Evolutionary conservation across 2,797 vertebrate genomes (phyloP), one percentile per base, ranked within the genome.

Genomic region (Sarcoramphus papa): DNA sequence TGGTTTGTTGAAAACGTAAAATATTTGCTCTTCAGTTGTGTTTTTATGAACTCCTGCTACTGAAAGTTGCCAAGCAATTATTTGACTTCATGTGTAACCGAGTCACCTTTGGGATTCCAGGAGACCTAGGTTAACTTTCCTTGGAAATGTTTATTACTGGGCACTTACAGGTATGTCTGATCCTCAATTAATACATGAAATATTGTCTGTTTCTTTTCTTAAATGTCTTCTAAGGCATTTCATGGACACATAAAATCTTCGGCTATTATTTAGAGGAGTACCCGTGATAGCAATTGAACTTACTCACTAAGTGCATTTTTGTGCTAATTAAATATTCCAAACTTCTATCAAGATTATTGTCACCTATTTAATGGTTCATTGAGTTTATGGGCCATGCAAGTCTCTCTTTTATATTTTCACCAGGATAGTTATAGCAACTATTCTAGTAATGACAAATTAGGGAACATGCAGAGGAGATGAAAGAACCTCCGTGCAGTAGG

Each of bases 351-450:
- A 98, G 97, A 98, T 98, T 98, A 98, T 98, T 98, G 98, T 97
- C 98, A 98, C 97, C 98, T 98, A 98, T 98, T 98, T 98, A 98
- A 98, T 97, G 98, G 98, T 98, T 98, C 98, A 98, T 98, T 98
- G 98, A 97, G 96, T 98, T 98, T 98, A 98, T 93, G 95, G 96
- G 95, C 94, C 94, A 88, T 96, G 91, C 92, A 96, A 97, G 97
- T 97, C 97, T 95, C 92, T 95, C 96, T 95, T 97, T 97, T 96
- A 97, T 97, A 97, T 97, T 96, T 98, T 97, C 98, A 97, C 96
- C 94, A 96, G 95, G 96, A 96, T 93, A 97, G 96, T 97, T 97
- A 98, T 91, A 96, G 95, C 97, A 98, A 96, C 90, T 97, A 94
- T 97, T 96, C 97, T 79, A 82, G 91, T 97, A 96, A 98, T 98